These are phyloP conservation scores for Pipistrellus kuhlii DNA, from an alignment of 2,797 vertebrate genomes.

Conservation along the genomic window DNA sequence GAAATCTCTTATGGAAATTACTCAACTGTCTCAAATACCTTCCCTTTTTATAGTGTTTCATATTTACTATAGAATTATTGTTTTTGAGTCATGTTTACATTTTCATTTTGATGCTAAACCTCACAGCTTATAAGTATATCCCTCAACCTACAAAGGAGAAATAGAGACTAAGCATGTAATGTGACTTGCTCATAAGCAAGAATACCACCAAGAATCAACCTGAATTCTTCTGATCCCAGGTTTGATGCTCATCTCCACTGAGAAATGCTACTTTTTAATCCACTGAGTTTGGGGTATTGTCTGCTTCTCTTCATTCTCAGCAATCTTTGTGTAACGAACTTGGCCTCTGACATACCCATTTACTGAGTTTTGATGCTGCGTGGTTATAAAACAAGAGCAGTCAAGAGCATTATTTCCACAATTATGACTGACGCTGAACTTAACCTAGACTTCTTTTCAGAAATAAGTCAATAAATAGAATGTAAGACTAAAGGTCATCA, in stretches of 20 bases:
- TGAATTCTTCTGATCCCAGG: not conserved
- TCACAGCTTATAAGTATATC: not conserved
- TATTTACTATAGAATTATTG: not conserved
- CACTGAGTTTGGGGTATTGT: not conserved
- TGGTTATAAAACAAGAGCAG: not conserved
- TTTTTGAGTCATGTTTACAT: not conserved
- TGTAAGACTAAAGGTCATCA: not conserved
- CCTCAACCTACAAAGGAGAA: not conserved
- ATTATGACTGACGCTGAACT: not conserved
- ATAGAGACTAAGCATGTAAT: not conserved
- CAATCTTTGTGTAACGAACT: not conserved
- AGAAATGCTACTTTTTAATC: not conserved
- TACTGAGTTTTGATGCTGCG: not conserved
- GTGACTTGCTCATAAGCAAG: not conserved
- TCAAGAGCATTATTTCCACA: not conserved
- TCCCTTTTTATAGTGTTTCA: constrained; percentile 1
- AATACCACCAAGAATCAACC: not conserved
- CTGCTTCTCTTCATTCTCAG: not conserved
- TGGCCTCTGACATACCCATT: not conserved
- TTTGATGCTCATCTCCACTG: not conserved
- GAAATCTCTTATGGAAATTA: constrained; percentile 10
- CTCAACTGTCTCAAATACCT: not conserved
- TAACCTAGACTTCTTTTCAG: no score
- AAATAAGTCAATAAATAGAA: constrained; percentile 15
- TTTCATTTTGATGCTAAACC: not conserved